Conservation (phyloP, 2,797 vertebrate genomes). For the Sebastes umbrosus region DNA sequence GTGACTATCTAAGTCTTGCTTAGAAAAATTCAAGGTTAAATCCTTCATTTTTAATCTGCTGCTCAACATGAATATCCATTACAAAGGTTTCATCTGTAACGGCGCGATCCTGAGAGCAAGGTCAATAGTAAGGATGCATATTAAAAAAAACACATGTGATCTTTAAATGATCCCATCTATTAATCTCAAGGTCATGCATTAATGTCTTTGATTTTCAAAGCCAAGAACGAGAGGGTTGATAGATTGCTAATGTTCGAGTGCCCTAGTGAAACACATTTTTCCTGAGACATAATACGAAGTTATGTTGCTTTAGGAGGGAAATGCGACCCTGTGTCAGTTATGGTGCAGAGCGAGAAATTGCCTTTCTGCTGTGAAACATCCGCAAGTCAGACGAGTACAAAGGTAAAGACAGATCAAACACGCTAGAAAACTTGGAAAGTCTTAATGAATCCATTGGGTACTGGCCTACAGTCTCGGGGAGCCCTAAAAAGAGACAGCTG, state of each 20-base stretch:
- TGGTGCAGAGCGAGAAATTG: slow-evolving; percentile 11
- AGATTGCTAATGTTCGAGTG: background rate
- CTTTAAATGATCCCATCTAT: slow-evolving; percentile 1
- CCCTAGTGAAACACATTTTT: background rate
- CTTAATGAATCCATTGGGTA: slow-evolving; percentile 64
- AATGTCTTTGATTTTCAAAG: background rate
- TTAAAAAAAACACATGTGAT: background rate
- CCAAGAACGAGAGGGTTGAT: background rate
- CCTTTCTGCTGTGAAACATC: slow-evolving; percentile 26
- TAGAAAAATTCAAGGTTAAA: slow-evolving; percentile 19
- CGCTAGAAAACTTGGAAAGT: slow-evolving; percentile 28
- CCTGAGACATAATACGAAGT: background rate
- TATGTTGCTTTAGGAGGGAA: background rate
- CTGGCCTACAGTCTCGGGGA: slow-evolving; percentile 21
- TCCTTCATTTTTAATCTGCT: background rate
- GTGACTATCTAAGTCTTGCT: background rate
- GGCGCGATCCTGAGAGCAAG: background rate
- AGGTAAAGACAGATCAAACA: slow-evolving; percentile 42
- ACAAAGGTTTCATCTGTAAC: background rate
- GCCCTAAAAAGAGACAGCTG: slow-evolving; percentile 34
- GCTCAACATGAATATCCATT: slow-evolving; percentile 4
- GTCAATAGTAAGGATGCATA: background rate
- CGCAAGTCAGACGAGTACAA: slow-evolving; percentile 21
- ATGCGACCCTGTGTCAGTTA: background rate
- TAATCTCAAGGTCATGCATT: background rate